Conservation (phyloP, 2,113 vertebrate species). For the Tricholaema leucomelas region DNA sequence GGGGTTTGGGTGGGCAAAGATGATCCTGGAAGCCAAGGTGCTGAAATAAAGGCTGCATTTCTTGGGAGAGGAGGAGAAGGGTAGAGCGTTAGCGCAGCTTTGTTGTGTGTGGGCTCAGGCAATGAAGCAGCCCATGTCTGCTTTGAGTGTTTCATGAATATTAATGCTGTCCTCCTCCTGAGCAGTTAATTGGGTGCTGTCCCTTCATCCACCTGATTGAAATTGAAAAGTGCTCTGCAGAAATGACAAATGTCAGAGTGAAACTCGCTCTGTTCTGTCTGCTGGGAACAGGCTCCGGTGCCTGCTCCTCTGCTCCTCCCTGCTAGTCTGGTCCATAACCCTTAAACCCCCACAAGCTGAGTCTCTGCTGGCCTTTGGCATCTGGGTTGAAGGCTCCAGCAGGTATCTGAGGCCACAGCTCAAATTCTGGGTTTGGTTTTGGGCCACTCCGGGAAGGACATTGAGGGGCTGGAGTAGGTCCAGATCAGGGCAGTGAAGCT, state of each 20-base stretch:
- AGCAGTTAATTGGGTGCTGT: constrained; percentile 45
- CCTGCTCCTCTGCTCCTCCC: neutral
- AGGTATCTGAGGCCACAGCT: no score
- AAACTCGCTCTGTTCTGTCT: neutral
- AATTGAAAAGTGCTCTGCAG: neutral
- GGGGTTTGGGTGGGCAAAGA: neutral
- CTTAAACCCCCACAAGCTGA: neutral
- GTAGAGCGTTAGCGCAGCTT: neutral
- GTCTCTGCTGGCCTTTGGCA: neutral
- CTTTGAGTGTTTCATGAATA: constrained; percentile 13
- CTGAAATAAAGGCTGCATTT: no score
- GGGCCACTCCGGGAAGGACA: no score
- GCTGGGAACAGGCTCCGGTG: no score
- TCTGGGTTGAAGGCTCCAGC: neutral
- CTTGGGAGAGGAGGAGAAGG: neutral
- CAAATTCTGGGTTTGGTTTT: no score
- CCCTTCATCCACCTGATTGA: neutral
- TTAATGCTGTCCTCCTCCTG: neutral
- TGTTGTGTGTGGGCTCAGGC: neutral
- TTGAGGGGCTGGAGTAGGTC: no score
- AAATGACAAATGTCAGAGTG: neutral
- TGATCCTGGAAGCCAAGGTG: neutral
- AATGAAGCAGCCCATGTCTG: neutral
- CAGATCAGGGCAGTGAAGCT: no score
- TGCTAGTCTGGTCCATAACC: neutral